These are phyloP conservation scores for Drosophila littoralis DNA, from an alignment of 1,140 invertebrate species.

Conservation along the genomic window DNA sequence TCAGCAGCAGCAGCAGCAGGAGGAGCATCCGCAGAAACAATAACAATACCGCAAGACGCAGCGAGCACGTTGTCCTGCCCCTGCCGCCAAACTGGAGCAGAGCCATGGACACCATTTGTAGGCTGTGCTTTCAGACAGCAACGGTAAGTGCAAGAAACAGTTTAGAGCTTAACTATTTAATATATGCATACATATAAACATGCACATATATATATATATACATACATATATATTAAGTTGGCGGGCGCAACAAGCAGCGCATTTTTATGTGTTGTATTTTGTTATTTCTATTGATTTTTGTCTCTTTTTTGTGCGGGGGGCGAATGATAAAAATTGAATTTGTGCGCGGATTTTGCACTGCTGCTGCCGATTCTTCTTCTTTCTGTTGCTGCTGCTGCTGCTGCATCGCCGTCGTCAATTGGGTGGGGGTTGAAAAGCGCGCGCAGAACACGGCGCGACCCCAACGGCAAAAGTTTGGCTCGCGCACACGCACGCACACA, in stretches of 20 bases:
- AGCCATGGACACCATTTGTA: constrained; percentile 84
- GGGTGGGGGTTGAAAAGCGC: constrained; percentile 79
- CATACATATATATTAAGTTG: constrained; percentile 19
- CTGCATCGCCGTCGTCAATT: constrained; percentile 28
- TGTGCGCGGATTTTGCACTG: constrained; percentile 57
- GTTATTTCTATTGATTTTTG: constrained; percentile 83
- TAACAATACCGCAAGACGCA: constrained; percentile 46
- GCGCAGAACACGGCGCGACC: constrained; percentile 56
- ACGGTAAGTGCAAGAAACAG: constrained; percentile 66
- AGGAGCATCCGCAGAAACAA: constrained; percentile 35
- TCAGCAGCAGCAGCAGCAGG: constrained; percentile 15
- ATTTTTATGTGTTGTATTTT: constrained; percentile 65
- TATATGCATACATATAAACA: not conserved
- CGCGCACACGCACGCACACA: constrained; percentile 46
- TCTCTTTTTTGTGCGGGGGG: constrained; percentile 34
- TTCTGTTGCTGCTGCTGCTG: constrained; percentile 27
- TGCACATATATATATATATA: constrained; percentile 7
- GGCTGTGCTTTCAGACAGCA: constrained; percentile 84
- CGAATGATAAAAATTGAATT: constrained; percentile 56
- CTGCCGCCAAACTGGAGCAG: constrained; percentile 60
- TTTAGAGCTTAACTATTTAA: constrained; percentile 10
- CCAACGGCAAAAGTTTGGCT: constrained; percentile 51
- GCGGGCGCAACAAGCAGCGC: constrained; percentile 43
- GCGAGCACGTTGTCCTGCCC: constrained; percentile 62
- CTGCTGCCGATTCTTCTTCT: constrained; percentile 6